Percentiles rank a stretch among this genome's conserved stretches.
Conservation (phyloP, 2,797 vertebrate genomes). For the Gymnoscopelus braueri region DNA sequence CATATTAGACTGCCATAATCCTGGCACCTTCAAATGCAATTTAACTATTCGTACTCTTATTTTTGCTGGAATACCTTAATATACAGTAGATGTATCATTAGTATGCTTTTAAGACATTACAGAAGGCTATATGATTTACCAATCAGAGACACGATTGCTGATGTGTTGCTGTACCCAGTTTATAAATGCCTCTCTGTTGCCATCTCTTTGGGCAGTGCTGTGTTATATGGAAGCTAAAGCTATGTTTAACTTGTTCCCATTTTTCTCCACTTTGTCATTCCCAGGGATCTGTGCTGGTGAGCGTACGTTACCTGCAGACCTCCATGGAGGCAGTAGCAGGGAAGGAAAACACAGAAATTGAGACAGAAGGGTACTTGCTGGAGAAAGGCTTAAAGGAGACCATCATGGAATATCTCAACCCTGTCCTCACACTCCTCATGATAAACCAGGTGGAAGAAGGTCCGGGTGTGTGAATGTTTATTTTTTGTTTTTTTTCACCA, state of each 20-base stretch:
- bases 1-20: too few species aligned
- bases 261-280: not conserved
- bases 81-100: too few species aligned
- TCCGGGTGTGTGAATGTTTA: not conserved
- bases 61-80: too few species aligned
- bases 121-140: too few species aligned
- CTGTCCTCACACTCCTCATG: constrained; percentile 73
- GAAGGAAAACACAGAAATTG: constrained; percentile 82
- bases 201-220: not conserved
- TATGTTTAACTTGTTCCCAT: not conserved
- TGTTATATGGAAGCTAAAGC: not conserved
- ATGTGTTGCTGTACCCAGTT: not conserved
- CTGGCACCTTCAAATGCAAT: too few species aligned
- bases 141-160: too few species aligned
- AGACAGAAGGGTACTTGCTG: constrained; percentile 88
- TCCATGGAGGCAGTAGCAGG: constrained; percentile 86
- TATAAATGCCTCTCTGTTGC: not conserved
- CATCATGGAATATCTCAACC: constrained; percentile 73
- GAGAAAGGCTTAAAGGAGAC: constrained; percentile 85
- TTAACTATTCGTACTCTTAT: too few species aligned
- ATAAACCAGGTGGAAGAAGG: constrained; percentile 77
- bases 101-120: too few species aligned
- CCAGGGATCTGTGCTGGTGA: constrained; percentile 82
- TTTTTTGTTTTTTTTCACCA: not conserved
- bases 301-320: constrained; percentile 87